Evolutionary conservation across 2,888 invertebrate species (phyloP), one percentile per base, ranked within the genome.

Genomic region (Heteropelma amictum): DNA sequence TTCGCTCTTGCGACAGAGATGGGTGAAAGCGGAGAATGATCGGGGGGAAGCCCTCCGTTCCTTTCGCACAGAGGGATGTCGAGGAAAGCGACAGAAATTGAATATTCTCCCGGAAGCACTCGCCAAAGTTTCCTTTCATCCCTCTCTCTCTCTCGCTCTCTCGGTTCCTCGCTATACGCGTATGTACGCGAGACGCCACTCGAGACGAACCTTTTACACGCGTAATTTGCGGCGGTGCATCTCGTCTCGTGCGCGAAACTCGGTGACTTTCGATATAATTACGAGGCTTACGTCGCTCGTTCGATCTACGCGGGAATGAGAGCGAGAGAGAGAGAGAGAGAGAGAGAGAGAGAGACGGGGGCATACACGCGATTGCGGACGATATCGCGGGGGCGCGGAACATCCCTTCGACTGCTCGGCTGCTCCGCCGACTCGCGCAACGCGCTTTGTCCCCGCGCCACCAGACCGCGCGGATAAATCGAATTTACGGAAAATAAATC

Each of bases 401-500:
- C 58, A 76, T 64, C 58, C 64, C 74, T 53, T 74, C 63, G 30
- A 60, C 42, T 30, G n/a, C n/a, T n/a, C n/a, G n/a, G n/a, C n/a
- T n/a, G n/a, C 17, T 17, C 8, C 40, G 6, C 17, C 51, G 28
- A 19, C 33, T n/a, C 12, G 28, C 42, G 17, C 40, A n/a, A 14
- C 23, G 12, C 60, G 26, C 67, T 61, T 17, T 49, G 67, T 67
- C 67, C 67, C 61, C 76, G 72, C n/a, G n/a, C n/a, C n/a, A n/a
- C 63, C 76, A 76, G 76, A 76, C 76, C 76, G 68, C 76, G 72
- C 71, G 76, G 83, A 82, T 83, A 86, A 86, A 87, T 86, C 82
- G 86, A 87, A 87, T 86, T 87, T 83, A 86, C 82, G 77, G 84
- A 86, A 86, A 85, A 82, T 82, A 85, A 87, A 87, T 87, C 80